Conservation (phyloP, 2,113 vertebrate species). For the Phocoena phocoena region DNA sequence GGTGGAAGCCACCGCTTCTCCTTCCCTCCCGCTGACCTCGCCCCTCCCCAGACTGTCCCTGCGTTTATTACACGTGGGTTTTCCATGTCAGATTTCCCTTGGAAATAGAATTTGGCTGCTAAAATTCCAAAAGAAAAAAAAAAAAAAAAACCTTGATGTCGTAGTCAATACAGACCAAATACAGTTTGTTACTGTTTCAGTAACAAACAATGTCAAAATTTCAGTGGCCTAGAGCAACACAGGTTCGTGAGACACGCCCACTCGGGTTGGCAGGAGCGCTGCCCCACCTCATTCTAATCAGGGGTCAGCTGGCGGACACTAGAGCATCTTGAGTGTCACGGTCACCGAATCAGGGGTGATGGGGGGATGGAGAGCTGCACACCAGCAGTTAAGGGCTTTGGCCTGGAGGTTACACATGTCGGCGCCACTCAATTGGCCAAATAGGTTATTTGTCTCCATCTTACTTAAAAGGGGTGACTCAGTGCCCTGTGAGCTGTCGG, state of each 20-base stretch:
- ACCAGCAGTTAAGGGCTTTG: background rate
- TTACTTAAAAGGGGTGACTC: background rate
- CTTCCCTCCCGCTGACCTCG: rapidly evolving
- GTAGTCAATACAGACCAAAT: background rate
- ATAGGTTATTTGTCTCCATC: background rate
- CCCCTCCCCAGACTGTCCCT: background rate
- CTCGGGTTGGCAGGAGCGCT: background rate
- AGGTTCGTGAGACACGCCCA: rapidly evolving
- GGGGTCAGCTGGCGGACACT: too few species aligned
- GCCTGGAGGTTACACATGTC: background rate
- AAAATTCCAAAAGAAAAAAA: background rate
- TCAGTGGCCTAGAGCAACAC: background rate
- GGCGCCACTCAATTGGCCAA: background rate
- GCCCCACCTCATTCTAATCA: background rate
- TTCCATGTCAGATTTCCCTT: background rate
- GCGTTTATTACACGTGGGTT: background rate
- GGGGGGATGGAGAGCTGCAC: rapidly evolving
- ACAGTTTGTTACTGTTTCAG: background rate
- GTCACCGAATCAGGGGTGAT: rapidly evolving
- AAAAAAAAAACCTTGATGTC: background rate
- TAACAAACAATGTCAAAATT: background rate
- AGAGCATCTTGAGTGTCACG: background rate
- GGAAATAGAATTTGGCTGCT: background rate
- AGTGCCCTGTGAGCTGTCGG: rapidly evolving
- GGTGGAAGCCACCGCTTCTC: background rate